Base-by-base conservation (phyloP, 2,797 vertebrate species). In the Hydrophis major region DNA sequence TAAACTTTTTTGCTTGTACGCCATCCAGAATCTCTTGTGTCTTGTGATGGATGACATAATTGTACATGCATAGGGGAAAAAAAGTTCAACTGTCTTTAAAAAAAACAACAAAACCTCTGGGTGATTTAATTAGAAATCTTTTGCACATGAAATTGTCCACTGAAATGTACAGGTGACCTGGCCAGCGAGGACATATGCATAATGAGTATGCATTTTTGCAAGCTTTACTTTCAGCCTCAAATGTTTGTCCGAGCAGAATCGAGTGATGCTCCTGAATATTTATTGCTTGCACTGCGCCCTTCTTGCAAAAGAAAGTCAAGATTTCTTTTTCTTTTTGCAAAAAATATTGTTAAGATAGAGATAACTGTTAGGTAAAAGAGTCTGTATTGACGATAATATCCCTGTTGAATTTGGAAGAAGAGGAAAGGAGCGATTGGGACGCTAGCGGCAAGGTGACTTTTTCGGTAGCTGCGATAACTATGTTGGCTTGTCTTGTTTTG, bases 401-500 rank as follows among this genome's bases (percentile, higher is more conserved):
- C 18, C 50, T 37, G 22, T 66, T 2, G 6, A n/a, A 86, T 53
- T n/a, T 50, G 11, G 22, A 74, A 74, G 55, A 42, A 22, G 88
- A 50, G 12, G 18, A 18, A 74, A 88, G 28, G 18, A 4, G 20
- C 28, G n/a, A 25, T 32, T 28, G 47, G 16, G 27, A 25, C 16
- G 4, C 27, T 57, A 0, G 5, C 4, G 13, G 2, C 53, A 18
- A 2, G n/a, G 53, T n/a, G 32, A 37, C 42, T 14, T 37, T 11
- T 55, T 4, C 6, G 2, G 14, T 37, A 22, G 20, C 2, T 69
- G 89, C 22, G 94, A 88, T 92, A 93, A 18, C 69, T 32, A 0
- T 78, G 20, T 42, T 78, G 37, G 37, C 18, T 93, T 3, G 3
- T 86, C 95, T 53, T 94, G 92, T 94, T 95, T 96, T 96, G 95